Evolutionary conservation across 2,797 vertebrate genomes (phyloP).

Genomic region (Cetoscarus ocellatus): DNA sequence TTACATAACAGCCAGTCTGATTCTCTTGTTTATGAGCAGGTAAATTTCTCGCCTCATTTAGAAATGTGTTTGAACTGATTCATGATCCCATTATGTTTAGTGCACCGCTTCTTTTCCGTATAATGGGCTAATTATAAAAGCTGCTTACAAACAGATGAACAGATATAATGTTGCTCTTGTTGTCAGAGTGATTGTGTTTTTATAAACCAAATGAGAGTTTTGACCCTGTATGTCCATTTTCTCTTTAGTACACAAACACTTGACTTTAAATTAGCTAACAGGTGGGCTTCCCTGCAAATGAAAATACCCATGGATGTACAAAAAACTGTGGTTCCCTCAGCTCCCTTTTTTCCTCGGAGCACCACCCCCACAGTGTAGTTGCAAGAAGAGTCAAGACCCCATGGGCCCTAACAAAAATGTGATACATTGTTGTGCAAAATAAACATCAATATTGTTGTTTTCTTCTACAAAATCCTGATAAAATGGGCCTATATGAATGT

Average conservation of each 20-base stretch:
- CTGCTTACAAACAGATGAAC: conserved; percentile 12
- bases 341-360: no score
- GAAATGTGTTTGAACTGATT: conserved; percentile 7
- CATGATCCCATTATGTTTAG: neutral
- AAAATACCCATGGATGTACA: neutral
- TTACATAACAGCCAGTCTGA: neutral
- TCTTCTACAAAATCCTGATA: no score
- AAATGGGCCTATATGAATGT: no score
- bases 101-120: conserved; percentile 4
- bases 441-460: no score
- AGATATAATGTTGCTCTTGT: neutral
- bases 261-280: conserved; percentile 3
- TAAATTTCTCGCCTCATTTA: neutral
- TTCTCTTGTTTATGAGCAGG: neutral
- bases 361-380: no score
- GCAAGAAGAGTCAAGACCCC: no score
- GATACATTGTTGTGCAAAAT: no score
- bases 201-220: neutral
- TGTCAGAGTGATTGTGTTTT: conserved; percentile 16
- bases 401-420: no score
- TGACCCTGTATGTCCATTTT: neutral
- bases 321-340: no score
- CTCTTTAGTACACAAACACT: neutral
- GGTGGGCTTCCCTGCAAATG: neutral
- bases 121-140: conserved; percentile 8